Evolutionary conservation across 2,113 vertebrate genomes (phyloP).

Genomic region (Sorex araneus): DNA sequence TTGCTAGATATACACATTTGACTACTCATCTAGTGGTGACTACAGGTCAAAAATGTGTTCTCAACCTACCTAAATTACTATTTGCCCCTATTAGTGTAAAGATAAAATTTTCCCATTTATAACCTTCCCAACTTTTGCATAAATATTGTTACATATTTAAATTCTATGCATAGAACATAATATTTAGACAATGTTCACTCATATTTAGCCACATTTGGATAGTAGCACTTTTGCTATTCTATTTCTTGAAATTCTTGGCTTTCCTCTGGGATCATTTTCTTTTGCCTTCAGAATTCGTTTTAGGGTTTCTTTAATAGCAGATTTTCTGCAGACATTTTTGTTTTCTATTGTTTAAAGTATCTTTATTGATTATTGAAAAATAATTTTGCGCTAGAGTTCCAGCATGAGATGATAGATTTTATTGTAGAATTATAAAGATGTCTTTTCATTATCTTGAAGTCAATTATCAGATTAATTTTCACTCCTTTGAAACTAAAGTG

Average conservation of each 20-base stretch:
- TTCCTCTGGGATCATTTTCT: constrained; percentile 20
- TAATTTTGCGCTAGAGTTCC: not conserved
- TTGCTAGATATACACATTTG: constrained; percentile 16
- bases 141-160: constrained; percentile 27
- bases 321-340: not conserved
- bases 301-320: not conserved
- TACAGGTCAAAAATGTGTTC: constrained; percentile 9
- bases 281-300: not conserved
- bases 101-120: constrained; percentile 14
- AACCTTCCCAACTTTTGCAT: not conserved
- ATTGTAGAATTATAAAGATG: constrained; percentile 23
- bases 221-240: constrained; percentile 10
- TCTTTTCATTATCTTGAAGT: not conserved
- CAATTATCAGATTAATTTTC: not conserved
- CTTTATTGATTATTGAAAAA: constrained; percentile 2
- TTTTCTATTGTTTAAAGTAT: not conserved
- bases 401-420: not conserved
- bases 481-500: not conserved
- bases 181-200: constrained; percentile 11
- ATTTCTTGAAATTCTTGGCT: constrained; percentile 1
- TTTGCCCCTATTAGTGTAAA: constrained; percentile 16
- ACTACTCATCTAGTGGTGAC: not conserved
- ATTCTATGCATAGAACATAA: not conserved
- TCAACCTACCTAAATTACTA: constrained; percentile 16
- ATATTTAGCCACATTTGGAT: not conserved